Percentiles rank a stretch among this genome's conserved stretches.
Conservation (phyloP, 2,888 invertebrate species). For the Cyaniris semiargus region DNA sequence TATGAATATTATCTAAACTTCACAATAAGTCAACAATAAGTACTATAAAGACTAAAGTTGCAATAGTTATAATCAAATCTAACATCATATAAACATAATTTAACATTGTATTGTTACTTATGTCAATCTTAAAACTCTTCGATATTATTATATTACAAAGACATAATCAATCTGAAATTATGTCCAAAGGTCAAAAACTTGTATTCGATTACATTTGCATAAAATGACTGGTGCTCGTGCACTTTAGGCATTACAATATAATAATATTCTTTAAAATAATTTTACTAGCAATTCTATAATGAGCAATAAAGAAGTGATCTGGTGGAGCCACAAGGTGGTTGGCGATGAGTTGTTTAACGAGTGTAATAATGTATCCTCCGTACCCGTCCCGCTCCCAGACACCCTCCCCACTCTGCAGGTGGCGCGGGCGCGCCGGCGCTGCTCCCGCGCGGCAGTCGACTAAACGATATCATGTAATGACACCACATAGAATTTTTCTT, state of each 20-base stretch:
- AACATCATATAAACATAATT: slow-evolving; percentile 37
- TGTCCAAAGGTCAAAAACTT: not conserved
- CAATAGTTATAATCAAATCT: not conserved
- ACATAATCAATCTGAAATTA: not conserved
- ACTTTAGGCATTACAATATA: not conserved
- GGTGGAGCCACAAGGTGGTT: not conserved
- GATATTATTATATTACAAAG: slow-evolving; percentile 26
- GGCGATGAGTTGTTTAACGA: slow-evolving; percentile 30
- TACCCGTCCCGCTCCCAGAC: slow-evolving; percentile 55
- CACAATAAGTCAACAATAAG: not conserved
- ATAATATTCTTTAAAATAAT: not conserved
- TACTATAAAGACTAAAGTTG: not conserved
- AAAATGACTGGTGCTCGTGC: not conserved
- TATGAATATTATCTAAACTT: not conserved
- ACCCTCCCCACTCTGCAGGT: slow-evolving; percentile 61
- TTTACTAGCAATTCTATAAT: not conserved
- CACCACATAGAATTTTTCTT: slow-evolving; percentile 70
- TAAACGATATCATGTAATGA: slow-evolving; percentile 72
- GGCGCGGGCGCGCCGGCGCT: slow-evolving; percentile 55
- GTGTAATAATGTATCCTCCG: slow-evolving; percentile 47
- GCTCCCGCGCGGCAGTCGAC: slow-evolving; percentile 59
- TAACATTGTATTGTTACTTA: slow-evolving; percentile 56
- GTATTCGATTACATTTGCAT: not conserved
- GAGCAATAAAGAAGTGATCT: slow-evolving; percentile 6
- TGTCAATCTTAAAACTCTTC: slow-evolving; percentile 48